Evolutionary conservation across 2,888 invertebrate species (phyloP).

Genomic region (Zonitis immaculata): DNA sequence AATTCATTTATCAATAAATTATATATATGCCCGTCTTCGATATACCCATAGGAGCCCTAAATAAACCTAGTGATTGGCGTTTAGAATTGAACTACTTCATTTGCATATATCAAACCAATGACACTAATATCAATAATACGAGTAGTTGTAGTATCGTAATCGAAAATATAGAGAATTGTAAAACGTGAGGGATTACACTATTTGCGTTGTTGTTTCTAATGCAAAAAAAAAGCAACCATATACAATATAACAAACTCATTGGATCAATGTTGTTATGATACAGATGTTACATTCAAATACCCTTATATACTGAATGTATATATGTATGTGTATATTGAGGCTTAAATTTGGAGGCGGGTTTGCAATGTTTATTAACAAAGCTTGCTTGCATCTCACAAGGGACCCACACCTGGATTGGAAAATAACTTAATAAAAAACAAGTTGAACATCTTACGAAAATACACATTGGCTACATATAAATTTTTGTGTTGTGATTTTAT

Average conservation of each 20-base stretch:
- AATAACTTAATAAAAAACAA: slow-evolving; percentile 1
- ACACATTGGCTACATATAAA: background rate
- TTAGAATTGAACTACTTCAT: slow-evolving; percentile 3
- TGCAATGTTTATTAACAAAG: slow-evolving; percentile 1
- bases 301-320: too few relatives aligned
- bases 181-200: background rate
- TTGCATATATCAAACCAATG: slow-evolving; percentile 4
- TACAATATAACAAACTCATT: too few relatives aligned
- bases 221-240: too few relatives aligned
- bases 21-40: background rate
- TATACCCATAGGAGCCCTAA: background rate
- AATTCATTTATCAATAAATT: slow-evolving; percentile 21
- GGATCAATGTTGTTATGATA: background rate
- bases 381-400: background rate
- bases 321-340: background rate
- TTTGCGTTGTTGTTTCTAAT: too few relatives aligned
- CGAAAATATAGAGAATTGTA: too few relatives aligned
- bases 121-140: too few relatives aligned
- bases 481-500: too few relatives aligned
- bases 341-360: background rate
- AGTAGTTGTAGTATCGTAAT: too few relatives aligned
- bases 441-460: background rate
- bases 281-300: background rate
- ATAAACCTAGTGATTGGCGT: background rate
- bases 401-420: slow-evolving; percentile 1